Percentiles rank a stretch among this genome's conserved stretches.
These are phyloP conservation scores for Dasyornis broadbenti DNA, from an alignment of 2,113 vertebrate genomes.

Conservation along the genomic window DNA sequence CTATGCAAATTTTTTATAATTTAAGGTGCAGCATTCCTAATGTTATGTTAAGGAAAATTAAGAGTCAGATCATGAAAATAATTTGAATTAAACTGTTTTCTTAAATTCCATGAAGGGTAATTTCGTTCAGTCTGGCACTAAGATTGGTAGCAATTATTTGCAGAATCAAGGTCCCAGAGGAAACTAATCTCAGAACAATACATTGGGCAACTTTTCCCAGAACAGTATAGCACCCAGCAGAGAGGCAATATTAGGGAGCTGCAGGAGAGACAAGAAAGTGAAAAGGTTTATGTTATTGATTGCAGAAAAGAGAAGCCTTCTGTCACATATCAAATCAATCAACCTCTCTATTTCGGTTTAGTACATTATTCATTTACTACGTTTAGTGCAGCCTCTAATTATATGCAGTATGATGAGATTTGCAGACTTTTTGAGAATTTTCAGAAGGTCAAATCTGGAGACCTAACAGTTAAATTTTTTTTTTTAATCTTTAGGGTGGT, in stretches of 20 bases:
- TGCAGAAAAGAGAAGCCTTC: constrained; percentile 5
- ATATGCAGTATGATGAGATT: not conserved
- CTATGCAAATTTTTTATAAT: not conserved
- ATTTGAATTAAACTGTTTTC: not conserved
- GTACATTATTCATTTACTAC: not conserved
- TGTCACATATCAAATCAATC: constrained; percentile 11
- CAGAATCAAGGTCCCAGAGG: not conserved
- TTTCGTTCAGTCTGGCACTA: not conserved
- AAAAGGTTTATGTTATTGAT: constrained; percentile 23
- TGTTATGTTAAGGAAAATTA: not conserved
- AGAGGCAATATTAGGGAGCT: constrained; percentile 28
- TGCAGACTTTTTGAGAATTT: not conserved
- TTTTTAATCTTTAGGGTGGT: not conserved
- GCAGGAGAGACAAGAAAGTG: constrained; percentile 8
- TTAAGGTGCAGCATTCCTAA: not conserved
- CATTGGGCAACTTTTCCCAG: not conserved
- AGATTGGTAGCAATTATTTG: not conserved
- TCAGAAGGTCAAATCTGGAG: not conserved
- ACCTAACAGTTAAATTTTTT: not conserved
- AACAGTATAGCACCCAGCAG: not conserved
- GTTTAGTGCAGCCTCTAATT: not conserved
- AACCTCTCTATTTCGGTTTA: not conserved
- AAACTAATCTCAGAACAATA: constrained; percentile 3
- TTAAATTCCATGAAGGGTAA: not conserved
- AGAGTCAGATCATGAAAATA: not conserved